Base-by-base conservation (phyloP, 2,797 vertebrate genomes). In the Chaenodraco wilsoni region DNA sequence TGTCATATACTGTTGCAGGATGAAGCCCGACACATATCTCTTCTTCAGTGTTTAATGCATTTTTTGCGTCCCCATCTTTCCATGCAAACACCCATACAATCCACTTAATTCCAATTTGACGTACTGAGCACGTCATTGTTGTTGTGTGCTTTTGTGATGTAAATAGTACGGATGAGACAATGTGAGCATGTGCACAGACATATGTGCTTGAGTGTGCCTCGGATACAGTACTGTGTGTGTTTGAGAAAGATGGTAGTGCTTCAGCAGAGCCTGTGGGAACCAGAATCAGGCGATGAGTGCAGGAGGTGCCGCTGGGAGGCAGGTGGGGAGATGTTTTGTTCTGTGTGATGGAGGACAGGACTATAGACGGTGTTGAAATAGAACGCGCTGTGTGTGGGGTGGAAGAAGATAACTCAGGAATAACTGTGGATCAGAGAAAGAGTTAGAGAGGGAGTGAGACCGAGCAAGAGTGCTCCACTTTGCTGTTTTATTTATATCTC, bases 401-500 rank as follows among this genome's bases (percentile, higher is more conserved):
- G 70, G 78, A 58, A 63, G 68, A 69, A 56, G 84, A 69, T 60
- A 76, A 84, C 33, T 71, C 14, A 41, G 67, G 72, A 83, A 65
- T 67, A 83, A 83, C 59, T 71, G 63, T 7, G 55, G 74, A 79
- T 63, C 71, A 73, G 55, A 64, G 76, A 57, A 45, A 63, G 74
- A 72, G 72, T 31, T 12, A 44, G 65, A 59, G 57, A 44, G 52
- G 44, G 61, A 63, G 64, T 33, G 66, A 72, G 76, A 77, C 7
- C 44, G 67, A 68, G 79, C 40, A 67, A 82, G 84, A 85, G 84
- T 78, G 87, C 74, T 90, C 86, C 74, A 88, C 78, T 90, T 92
- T 67, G 51, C 72, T 70, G 63, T 87, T 90, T 89, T 93, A 92
- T 92, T 93, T 91, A 92, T 91, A 90, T 86, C 90, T 66, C 81